Conservation (phyloP, 2,797 vertebrate genomes). For the Sebastes taczanowskii region DNA sequence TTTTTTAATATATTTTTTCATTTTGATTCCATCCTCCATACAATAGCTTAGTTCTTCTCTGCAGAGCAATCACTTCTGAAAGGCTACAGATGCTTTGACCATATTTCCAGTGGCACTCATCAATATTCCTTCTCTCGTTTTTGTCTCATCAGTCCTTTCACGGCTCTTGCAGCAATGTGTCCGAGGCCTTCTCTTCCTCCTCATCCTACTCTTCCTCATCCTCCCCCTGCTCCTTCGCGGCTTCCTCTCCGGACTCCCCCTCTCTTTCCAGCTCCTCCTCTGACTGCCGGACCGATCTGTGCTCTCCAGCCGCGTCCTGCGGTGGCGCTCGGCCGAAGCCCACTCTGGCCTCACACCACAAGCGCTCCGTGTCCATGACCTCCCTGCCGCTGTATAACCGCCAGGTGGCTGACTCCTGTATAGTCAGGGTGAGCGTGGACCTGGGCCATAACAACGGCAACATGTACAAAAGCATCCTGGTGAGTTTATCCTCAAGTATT, state of each 20-base stretch:
- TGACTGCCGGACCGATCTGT: conserved; percentile 37
- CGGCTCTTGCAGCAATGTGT: conserved; percentile 72
- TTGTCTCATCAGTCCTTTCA: conserved; percentile 64
- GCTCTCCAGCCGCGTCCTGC: not conserved
- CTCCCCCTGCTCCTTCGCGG: conserved; percentile 37
- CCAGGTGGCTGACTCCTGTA: conserved; percentile 82
- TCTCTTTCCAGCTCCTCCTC: conserved; percentile 33
- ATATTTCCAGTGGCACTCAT: not conserved
- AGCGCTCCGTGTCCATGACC: conserved; percentile 76
- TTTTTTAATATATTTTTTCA: too few species aligned
- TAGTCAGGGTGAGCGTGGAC: conserved; percentile 85
- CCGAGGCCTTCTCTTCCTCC: conserved; percentile 55
- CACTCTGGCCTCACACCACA: conserved; percentile 45
- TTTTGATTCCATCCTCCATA: too few species aligned
- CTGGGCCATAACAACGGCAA: conserved; percentile 82
- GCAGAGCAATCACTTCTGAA: not conserved
- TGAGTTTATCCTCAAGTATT: conserved; percentile 59
- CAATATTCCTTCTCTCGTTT: not conserved
- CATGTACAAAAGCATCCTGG: conserved; percentile 91
- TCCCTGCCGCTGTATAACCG: conserved; percentile 75
- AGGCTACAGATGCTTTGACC: not conserved
- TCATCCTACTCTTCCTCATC: conserved; percentile 39
- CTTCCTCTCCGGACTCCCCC: conserved; percentile 23
- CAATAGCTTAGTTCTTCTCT: too few species aligned
- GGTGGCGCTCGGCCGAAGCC: conserved; percentile 9